A percentile compares a stretch with the other conserved stretches of the same genome.
These are phyloP conservation scores for Pseudochirops cupreus DNA, from an alignment of 2,797 vertebrate genomes.

Conservation along the genomic window DNA sequence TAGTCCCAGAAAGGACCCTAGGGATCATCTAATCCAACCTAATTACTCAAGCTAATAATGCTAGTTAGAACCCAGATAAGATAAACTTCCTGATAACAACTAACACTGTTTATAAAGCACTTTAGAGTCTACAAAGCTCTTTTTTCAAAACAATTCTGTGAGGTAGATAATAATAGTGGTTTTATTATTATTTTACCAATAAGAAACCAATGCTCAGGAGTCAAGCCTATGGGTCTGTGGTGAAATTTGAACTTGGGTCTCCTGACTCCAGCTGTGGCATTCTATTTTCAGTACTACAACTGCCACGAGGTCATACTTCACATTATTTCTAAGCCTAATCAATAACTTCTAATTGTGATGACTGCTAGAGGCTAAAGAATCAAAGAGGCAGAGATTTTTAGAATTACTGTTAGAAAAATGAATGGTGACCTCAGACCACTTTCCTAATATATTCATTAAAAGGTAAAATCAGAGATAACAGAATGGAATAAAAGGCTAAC, in stretches of 20 bases:
- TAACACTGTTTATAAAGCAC: not conserved
- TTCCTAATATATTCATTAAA: constrained; percentile 32
- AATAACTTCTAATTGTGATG: constrained; percentile 14
- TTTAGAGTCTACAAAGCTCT: not conserved
- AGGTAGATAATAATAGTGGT: not conserved
- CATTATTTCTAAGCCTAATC: constrained; percentile 4
- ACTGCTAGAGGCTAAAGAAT: constrained; percentile 21
- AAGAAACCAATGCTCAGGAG: not conserved
- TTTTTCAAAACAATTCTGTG: not conserved
- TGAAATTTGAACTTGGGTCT: not conserved
- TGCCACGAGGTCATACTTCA: not conserved
- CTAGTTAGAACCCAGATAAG: constrained; percentile 17
- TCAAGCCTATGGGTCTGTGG: not conserved
- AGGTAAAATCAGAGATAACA: constrained; percentile 24
- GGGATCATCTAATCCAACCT: constrained; percentile 9
- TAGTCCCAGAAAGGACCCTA: constrained; percentile 23
- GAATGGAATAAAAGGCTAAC: constrained; percentile 35
- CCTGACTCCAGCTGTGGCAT: not conserved
- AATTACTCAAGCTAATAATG: not conserved
- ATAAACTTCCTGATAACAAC: constrained; percentile 40
- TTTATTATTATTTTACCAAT: not conserved
- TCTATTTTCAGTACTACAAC: not conserved
- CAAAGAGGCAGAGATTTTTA: constrained; percentile 37
- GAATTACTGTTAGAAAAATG: constrained; percentile 20
- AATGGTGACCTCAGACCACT: not conserved